Conservation (phyloP, 2,888 invertebrate species). For the Nomada ruficornis region DNA sequence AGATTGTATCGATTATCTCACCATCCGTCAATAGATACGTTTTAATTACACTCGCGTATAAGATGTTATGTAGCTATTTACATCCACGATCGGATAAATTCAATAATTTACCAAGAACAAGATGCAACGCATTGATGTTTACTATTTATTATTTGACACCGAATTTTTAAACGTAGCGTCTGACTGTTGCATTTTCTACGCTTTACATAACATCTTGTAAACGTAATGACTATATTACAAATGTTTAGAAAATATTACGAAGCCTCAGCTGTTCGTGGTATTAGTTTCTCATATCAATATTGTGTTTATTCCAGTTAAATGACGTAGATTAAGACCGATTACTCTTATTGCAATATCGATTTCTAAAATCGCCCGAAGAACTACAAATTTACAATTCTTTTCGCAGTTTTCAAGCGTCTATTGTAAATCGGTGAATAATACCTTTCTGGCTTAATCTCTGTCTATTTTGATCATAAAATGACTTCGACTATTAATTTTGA, state of each 20-base stretch:
- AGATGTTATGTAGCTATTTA: not conserved
- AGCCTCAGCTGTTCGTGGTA: not conserved
- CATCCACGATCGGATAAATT: not conserved
- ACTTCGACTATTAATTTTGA: conserved; percentile 37
- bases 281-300: conserved; percentile 24
- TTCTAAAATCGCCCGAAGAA: conserved; percentile 14
- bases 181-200: not conserved
- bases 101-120: not conserved
- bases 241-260: conserved; percentile 5
- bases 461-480: conserved; percentile 45
- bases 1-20: conserved; percentile 1
- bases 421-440: conserved; percentile 32
- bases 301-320: conserved; percentile 49
- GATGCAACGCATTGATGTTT: not conserved
- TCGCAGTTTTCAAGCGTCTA: conserved; percentile 41
- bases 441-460: conserved; percentile 57
- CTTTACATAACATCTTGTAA: conserved; percentile 6
- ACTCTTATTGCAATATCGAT: conserved; percentile 30
- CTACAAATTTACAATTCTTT: conserved; percentile 36
- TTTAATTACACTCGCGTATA: not conserved
- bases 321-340: conserved; percentile 57
- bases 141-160: not conserved
- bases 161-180: not conserved
- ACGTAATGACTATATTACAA: not conserved
- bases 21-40: not conserved